Evolutionary conservation across 2,113 vertebrate genomes (phyloP), one percentile per base, ranked within the genome.

Genomic region (Paraplagusia blochii): DNA sequence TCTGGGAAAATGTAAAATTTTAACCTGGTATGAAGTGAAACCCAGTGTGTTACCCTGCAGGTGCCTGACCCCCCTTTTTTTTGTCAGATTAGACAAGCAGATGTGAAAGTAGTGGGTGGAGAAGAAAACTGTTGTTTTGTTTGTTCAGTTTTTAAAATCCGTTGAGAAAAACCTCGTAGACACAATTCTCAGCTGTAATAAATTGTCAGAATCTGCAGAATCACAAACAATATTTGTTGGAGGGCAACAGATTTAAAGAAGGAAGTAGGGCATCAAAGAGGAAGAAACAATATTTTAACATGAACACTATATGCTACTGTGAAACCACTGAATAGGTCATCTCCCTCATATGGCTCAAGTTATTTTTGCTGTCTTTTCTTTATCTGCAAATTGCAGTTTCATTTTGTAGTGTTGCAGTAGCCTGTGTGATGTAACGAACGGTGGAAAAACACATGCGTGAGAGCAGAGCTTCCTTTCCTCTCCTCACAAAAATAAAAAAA

Each of bases 391-490:
- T 38, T 38, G 36, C 36, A 38, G 2, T 40, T 40, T 11, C 11
- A 9, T 40, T 40, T 11, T 40, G 11, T 2, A 4, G 38, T 10
- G 6, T 29, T 29, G 22, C 22, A 29, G n/a, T n/a, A n/a, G n/a
- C 10, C 4, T 40, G 4, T 40, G 38, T 40, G 38, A 39, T 11
- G 12, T 39, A 39, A 53, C 10, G 57, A 29, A 35, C 13, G 5
- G 33, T 1, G 74, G 15, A 72, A 53, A 72, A 57, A 57, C 22
- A 35, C n/a, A 56, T 22, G 34, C n/a, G 4, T 38, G 1, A 48
- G 52, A 46, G 29, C 53, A 67, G 58, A 65, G 54, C 77, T 82
- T 81, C 80, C 56, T 17, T 76, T 81, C 49, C 66, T 14, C 40
- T 53, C 29, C 35, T 14, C 18, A 50, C 34, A 1, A 6, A 36